These are phyloP conservation scores for Palythoa caribaeorum DNA, from an alignment of 92 coral and sea anemone genomes.

Conservation along the genomic window DNA sequence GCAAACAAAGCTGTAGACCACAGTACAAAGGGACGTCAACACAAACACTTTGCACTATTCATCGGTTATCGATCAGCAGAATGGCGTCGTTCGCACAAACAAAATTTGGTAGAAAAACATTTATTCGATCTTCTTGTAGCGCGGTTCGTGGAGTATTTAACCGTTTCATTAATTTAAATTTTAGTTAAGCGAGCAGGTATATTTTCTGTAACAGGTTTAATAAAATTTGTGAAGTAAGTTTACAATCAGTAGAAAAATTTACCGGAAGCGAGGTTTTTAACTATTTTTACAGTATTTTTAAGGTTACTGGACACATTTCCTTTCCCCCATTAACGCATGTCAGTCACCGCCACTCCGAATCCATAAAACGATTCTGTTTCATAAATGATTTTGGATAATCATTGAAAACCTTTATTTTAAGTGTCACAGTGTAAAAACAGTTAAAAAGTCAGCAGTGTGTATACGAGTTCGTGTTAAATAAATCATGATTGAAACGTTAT, in stretches of 20 bases:
- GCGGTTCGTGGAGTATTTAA: background rate
- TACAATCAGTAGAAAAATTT: background rate
- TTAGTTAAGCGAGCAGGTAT: no score
- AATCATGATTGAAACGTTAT: no score
- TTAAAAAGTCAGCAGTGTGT: no score
- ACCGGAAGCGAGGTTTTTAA: constrained; percentile 10
- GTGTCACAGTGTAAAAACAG: no score
- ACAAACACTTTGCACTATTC: background rate
- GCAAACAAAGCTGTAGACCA: constrained; percentile 24
- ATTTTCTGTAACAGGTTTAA: background rate
- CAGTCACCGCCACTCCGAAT: background rate
- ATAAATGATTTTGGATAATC: no score
- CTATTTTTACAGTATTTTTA: background rate
- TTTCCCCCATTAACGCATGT: background rate
- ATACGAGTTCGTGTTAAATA: no score
- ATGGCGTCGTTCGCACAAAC: background rate
- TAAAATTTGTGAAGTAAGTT: background rate
- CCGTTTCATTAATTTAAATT: no score
- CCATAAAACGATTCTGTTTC: background rate
- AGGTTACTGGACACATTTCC: background rate
- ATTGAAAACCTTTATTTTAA: no score
- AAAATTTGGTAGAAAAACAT: background rate
- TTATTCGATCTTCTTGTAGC: background rate
- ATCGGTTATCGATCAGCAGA: background rate
- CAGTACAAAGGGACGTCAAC: constrained; percentile 26